Conservation (phyloP, 2,113 vertebrate genomes). For the Xenus cinereus region DNA sequence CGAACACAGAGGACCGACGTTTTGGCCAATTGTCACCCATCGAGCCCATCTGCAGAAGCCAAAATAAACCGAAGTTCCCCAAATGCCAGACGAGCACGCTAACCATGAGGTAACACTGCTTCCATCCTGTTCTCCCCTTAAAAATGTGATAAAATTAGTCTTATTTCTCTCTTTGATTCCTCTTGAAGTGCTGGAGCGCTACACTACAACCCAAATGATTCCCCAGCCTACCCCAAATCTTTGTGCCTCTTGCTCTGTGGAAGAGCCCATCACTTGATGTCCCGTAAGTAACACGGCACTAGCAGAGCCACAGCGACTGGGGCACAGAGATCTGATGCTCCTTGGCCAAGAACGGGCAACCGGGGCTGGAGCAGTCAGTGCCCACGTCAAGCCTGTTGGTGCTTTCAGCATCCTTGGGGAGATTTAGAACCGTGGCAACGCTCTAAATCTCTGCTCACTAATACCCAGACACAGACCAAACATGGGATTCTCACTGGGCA, state of each 20-base stretch:
- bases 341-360: neutral
- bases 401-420: neutral
- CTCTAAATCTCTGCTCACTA: neutral
- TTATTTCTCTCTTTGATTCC: neutral
- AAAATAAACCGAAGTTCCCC: neutral
- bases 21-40: neutral
- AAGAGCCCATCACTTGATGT: neutral
- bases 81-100: neutral
- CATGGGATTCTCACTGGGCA: too few species aligned
- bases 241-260: neutral
- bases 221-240: neutral
- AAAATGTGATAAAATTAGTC: neutral
- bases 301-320: neutral
- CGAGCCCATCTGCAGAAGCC: neutral
- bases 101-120: neutral
- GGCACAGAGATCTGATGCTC: neutral
- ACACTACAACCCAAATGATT: neutral
- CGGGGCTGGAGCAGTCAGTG: neutral
- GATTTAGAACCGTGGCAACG: rapidly evolving
- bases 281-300: rapidly evolving
- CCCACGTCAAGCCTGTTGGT: neutral
- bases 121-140: neutral
- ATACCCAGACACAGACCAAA: neutral
- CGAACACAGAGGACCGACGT: neutral
- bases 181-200: neutral